Evolutionary conservation across 2,113 vertebrate species (phyloP).

Genomic region (Gallinago media): DNA sequence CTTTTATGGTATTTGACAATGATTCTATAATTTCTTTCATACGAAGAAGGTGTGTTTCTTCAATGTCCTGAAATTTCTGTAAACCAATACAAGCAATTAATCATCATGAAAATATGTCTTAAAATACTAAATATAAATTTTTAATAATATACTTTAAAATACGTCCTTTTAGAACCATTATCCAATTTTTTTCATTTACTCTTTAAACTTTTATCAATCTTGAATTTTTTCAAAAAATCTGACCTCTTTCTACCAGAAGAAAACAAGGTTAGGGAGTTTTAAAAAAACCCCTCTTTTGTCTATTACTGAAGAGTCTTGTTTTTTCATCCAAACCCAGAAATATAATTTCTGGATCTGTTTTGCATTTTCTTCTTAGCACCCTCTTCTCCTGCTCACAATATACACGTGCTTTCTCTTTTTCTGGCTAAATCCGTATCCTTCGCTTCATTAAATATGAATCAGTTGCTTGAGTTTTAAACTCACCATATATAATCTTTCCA

Average conservation of each 20-base stretch:
- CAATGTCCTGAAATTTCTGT: constrained; percentile 98
- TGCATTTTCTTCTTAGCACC: not conserved
- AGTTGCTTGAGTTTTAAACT: not conserved
- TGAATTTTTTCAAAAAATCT: not conserved
- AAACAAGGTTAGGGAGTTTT: accelerated
- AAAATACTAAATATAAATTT: not conserved
- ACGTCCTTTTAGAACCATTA: not conserved
- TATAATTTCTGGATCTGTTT: not conserved
- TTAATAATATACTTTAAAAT: not conserved
- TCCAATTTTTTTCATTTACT: not conserved
- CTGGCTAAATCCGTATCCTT: not conserved
- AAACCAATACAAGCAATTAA: constrained; percentile 56
- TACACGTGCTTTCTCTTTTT: not conserved
- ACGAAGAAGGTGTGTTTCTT: constrained; percentile 92
- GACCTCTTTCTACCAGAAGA: not conserved
- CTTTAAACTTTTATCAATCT: not conserved
- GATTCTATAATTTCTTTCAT: constrained; percentile 95
- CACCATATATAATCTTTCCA: not conserved
- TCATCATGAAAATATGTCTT: not conserved
- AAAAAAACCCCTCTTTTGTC: not conserved
- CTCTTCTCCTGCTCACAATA: not conserved
- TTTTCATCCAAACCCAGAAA: not conserved
- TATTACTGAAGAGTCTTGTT: not conserved
- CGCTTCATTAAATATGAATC: not conserved
- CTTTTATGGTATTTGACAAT: constrained; percentile 90